Evolutionary conservation across 2,113 vertebrate genomes (phyloP).

Genomic region (Gymnocephalus cernua): DNA sequence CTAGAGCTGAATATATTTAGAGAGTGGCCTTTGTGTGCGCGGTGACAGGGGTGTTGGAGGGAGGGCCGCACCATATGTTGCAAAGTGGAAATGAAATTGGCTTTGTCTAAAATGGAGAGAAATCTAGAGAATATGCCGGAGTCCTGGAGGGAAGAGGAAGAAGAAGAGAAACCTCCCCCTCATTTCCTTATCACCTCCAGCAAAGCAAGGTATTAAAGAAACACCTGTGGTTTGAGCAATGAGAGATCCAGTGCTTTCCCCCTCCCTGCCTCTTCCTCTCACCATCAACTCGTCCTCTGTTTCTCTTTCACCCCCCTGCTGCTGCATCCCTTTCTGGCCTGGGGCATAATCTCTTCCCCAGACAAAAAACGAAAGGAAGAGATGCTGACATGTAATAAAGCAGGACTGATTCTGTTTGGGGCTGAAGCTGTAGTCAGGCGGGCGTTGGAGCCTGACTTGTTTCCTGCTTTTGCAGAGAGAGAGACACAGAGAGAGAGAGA

Average conservation of each 20-base stretch:
- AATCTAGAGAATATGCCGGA: conserved; percentile 53
- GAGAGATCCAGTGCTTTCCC: conserved; percentile 66
- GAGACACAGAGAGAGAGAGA: conserved; percentile 43
- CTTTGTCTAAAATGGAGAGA: conserved; percentile 74
- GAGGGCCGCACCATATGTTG: conserved; percentile 70
- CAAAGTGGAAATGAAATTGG: conserved; percentile 75
- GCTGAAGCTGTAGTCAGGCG: conserved; percentile 41
- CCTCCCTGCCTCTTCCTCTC: conserved; percentile 38
- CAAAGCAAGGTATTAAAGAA: conserved; percentile 82
- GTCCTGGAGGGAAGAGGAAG: conserved; percentile 49
- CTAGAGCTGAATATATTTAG: conserved; percentile 70
- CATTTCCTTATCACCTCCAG: conserved; percentile 72
- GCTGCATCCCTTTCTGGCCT: conserved; percentile 65
- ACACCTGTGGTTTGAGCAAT: conserved; percentile 85
- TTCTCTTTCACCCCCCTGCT: conserved; percentile 35
- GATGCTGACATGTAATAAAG: conserved; percentile 82
- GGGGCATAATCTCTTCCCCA: conserved; percentile 80
- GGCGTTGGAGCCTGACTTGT: conserved; percentile 34
- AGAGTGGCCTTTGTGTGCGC: conserved; percentile 65
- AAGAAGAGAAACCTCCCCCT: conserved; percentile 27
- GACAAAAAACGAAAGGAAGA: conserved; percentile 72
- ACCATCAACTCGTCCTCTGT: conserved; percentile 48
- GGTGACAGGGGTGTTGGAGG: conserved; percentile 62
- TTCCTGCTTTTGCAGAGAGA: conserved; percentile 42
- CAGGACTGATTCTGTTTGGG: conserved; percentile 56